Conservation (phyloP, 2,888 invertebrate genomes). For the Bimastos eiseni region DNA sequence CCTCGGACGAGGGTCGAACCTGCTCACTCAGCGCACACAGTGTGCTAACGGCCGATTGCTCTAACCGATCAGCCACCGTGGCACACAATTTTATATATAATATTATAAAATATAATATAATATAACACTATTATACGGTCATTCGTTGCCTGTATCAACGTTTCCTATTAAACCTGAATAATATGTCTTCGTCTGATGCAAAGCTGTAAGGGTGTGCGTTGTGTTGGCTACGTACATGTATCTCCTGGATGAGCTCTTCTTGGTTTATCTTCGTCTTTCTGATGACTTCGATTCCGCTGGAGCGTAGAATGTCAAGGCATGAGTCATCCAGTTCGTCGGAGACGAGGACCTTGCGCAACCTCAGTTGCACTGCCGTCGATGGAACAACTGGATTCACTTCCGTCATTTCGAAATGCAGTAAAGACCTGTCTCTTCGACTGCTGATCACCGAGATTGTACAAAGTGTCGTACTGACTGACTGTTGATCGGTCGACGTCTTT, state of each 20-base stretch:
- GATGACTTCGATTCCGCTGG: slow-evolving; percentile 78
- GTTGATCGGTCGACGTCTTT: neutral
- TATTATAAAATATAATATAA: too few relatives aligned
- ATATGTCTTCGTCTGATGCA: neutral
- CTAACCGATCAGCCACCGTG: too few relatives aligned
- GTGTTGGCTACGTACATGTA: slow-evolving; percentile 71
- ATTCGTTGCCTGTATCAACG: too few relatives aligned
- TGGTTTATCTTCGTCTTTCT: slow-evolving; percentile 78
- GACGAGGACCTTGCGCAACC: slow-evolving; percentile 72
- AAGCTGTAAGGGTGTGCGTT: neutral
- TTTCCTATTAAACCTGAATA: too few relatives aligned
- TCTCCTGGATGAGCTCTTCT: slow-evolving; percentile 76
- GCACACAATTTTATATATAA: too few relatives aligned
- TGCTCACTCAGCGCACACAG: too few relatives aligned
- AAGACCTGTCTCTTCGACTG: neutral
- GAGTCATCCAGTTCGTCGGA: slow-evolving; percentile 88
- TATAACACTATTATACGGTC: too few relatives aligned
- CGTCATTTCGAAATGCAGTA: neutral
- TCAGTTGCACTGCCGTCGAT: slow-evolving; percentile 48
- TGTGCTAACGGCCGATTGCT: too few relatives aligned
- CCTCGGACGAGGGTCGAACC: too few relatives aligned
- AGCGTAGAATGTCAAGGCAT: slow-evolving; percentile 79
- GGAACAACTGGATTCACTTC: neutral
- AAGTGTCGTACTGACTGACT: neutral
- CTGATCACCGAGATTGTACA: neutral